phyloP scores from a whole-genome alignment of 2,797 vertebrate genomes.

The Pogonophryne albipinna region DNA sequence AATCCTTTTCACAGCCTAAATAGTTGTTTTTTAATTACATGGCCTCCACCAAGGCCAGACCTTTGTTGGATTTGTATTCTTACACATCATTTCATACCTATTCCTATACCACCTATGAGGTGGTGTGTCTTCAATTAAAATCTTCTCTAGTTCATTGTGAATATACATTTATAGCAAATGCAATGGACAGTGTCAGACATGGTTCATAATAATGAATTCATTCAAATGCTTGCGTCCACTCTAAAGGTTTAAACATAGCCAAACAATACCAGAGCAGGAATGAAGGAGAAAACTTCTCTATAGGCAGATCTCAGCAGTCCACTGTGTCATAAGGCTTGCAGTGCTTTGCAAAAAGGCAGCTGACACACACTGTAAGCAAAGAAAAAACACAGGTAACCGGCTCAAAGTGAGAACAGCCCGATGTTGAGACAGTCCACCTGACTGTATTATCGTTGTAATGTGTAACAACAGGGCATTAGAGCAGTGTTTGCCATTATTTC shows the following conservation, averaged over 20 bases:
- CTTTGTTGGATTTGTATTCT: background rate
- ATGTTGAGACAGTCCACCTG: conserved; percentile 7
- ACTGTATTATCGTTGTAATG: background rate
- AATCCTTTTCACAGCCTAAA: background rate
- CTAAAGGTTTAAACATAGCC: conserved; percentile 1
- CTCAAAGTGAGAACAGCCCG: conserved; percentile 17
- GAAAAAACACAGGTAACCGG: conserved; percentile 28
- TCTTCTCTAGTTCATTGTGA: background rate
- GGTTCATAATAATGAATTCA: conserved; percentile 29
- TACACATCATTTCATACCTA: background rate
- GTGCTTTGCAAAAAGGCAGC: conserved; percentile 15
- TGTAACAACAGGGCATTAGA: conserved; percentile 6
- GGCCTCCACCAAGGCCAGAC: conserved; percentile 10
- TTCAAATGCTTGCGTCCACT: conserved; percentile 21
- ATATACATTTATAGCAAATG: background rate
- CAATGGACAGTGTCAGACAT: background rate
- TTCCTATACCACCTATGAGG: conserved; percentile 11
- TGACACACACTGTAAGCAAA: conserved; percentile 30
- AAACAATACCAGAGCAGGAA: background rate
- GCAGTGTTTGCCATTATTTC: background rate
- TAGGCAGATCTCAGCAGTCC: conserved; percentile 8
- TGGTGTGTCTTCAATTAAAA: conserved; percentile 1
- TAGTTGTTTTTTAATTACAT: conserved; percentile 13
- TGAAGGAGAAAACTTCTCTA: conserved; percentile 20
- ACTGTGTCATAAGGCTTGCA: conserved; percentile 43